Conservation (phyloP, 1,140 invertebrate genomes). For the Drosophila funebris region DNA sequence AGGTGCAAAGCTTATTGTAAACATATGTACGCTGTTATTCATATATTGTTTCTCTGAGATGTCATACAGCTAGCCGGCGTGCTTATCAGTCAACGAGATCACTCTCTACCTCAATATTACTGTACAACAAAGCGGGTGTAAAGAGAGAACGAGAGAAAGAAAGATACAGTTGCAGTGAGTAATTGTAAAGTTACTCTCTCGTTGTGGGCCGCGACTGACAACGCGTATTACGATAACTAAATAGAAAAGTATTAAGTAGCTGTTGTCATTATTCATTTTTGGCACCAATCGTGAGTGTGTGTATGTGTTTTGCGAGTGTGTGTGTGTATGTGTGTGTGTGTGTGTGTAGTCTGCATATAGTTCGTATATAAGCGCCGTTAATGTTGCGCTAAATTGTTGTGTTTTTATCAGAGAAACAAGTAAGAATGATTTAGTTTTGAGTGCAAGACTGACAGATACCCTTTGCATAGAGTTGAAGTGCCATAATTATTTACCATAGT, state of each 20-base stretch:
- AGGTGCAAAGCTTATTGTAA: background rate
- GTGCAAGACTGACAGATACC: background rate
- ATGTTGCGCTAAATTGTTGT: constrained; percentile 63
- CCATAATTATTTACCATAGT: too few relatives aligned
- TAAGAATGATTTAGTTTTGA: background rate
- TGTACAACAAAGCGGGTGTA: background rate
- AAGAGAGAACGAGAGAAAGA: background rate
- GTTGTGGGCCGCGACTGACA: constrained; percentile 12
- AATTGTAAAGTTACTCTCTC: background rate
- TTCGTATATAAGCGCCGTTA: constrained; percentile 56
- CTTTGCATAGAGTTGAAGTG: background rate
- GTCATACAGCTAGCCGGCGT: constrained; percentile 14
- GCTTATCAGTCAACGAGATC: constrained; percentile 57
- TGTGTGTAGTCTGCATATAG: constrained; percentile 14
- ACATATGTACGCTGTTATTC: constrained; percentile 9
- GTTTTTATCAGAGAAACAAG: constrained; percentile 60
- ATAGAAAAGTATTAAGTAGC: constrained; percentile 30
- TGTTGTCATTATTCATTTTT: constrained; percentile 48
- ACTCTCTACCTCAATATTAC: constrained; percentile 30
- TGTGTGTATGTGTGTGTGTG: background rate
- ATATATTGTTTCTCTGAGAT: constrained; percentile 8
- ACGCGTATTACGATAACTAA: constrained; percentile 38
- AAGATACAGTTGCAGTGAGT: constrained; percentile 3
- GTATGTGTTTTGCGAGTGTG: background rate
- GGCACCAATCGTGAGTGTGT: constrained; percentile 26